Evolutionary conservation across 2,113 vertebrate species (phyloP).

Genomic region (Paracyprichromis sp.): DNA sequence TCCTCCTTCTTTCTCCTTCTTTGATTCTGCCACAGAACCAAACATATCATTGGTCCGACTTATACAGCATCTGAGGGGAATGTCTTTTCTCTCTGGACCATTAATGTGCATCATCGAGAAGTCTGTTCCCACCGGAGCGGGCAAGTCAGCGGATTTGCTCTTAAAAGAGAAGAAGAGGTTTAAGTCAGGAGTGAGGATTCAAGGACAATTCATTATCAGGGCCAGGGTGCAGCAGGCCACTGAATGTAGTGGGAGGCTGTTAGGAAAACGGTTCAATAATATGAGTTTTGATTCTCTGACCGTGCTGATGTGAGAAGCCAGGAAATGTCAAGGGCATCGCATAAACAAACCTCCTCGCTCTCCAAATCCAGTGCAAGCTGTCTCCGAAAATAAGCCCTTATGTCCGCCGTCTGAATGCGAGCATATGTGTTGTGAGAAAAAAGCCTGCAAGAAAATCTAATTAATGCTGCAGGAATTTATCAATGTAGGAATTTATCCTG

Average conservation of each 20-base stretch:
- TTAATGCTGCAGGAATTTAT: not conserved
- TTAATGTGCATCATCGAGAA: conserved; percentile 50
- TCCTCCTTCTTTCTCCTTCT: not conserved
- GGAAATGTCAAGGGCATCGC: conserved; percentile 54
- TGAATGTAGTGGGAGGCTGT: not conserved
- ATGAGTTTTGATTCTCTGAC: conserved; percentile 28
- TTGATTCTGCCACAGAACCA: not conserved
- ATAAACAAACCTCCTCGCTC: conserved; percentile 10
- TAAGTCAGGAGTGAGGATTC: conserved; percentile 16
- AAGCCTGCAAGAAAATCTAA: not conserved
- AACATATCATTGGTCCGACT: not conserved
- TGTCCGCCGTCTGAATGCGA: not conserved
- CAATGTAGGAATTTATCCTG: not conserved
- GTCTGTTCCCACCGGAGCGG: conserved; percentile 25
- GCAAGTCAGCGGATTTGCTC: conserved; percentile 44
- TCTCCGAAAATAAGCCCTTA: conserved; percentile 3
- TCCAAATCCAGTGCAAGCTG: conserved; percentile 36
- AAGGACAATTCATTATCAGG: conserved; percentile 50
- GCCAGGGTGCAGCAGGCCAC: not conserved
- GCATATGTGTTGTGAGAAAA: not conserved
- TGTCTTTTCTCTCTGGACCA: conserved; percentile 10
- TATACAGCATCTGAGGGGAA: not conserved
- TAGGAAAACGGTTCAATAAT: conserved; percentile 19
- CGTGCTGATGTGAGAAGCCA: conserved; percentile 8
- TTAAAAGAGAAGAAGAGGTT: not conserved